Conservation (phyloP, 2,888 invertebrate genomes). For the Agonopterix alstromeriana region DNA sequence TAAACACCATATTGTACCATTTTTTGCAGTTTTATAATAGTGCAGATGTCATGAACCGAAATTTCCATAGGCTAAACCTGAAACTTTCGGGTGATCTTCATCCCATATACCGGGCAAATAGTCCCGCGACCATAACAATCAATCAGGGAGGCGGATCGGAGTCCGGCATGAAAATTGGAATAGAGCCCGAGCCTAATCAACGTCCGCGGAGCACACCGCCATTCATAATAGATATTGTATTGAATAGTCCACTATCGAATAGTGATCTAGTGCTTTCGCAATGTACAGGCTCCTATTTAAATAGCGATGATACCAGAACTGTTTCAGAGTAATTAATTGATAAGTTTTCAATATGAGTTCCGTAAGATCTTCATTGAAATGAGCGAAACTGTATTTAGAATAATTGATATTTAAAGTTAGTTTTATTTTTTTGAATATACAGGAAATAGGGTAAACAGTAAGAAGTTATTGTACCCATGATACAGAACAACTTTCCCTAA, state of each 20-base stretch:
- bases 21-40: too few species aligned
- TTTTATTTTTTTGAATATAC: too few species aligned
- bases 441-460: too few species aligned
- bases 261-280: constrained; percentile 45
- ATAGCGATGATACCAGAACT: constrained; percentile 12
- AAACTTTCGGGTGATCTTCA: constrained; percentile 5
- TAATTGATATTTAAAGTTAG: too few species aligned
- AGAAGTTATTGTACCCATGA: too few species aligned
- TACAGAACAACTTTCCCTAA: too few species aligned
- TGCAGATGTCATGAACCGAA: too few species aligned
- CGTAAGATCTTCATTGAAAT: too few species aligned
- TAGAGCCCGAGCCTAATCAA: constrained; percentile 56
- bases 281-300: constrained; percentile 41
- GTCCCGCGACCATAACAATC: constrained; percentile 44
- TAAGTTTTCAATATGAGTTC: not conserved
- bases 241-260: constrained; percentile 53
- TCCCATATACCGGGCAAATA: constrained; percentile 3
- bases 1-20: too few species aligned
- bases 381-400: too few species aligned
- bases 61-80: not conserved
- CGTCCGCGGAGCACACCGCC: constrained; percentile 34
- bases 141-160: constrained; percentile 50
- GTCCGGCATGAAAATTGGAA: constrained; percentile 60
- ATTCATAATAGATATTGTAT: constrained; percentile 59
- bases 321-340: constrained; percentile 8